These are phyloP conservation scores for Pachydiplax longipennis DNA, from an alignment of 2,888 invertebrate species.

Conservation along the genomic window DNA sequence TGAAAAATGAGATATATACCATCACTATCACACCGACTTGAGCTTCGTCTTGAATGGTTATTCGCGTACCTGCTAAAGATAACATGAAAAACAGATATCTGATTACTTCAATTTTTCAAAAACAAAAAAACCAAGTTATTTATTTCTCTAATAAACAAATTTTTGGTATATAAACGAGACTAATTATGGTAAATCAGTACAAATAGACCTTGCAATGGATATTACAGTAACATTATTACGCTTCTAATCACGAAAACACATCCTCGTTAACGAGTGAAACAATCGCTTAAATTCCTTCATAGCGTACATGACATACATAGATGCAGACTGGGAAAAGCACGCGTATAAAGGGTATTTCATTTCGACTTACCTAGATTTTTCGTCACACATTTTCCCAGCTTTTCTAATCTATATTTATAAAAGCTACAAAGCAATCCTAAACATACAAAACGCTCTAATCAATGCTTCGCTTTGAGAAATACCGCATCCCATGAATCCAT, in stretches of 20 bases:
- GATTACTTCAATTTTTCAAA: not conserved
- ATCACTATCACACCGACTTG: slow-evolving; percentile 39
- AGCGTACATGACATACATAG: not conserved
- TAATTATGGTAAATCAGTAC: too few species aligned
- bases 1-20: not conserved
- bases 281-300: not conserved
- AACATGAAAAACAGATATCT: not conserved
- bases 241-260: not conserved
- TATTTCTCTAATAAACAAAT: not conserved
- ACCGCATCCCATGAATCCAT: slow-evolving; percentile 25
- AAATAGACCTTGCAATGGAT: too few species aligned
- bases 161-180: not conserved
- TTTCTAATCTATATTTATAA: not conserved
- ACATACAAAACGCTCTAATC: slow-evolving; percentile 16
- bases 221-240: too few species aligned
- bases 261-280: not conserved
- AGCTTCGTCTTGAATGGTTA: slow-evolving; percentile 26
- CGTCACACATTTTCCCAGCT: not conserved
- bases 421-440: not conserved
- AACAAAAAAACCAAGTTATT: not conserved
- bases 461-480: not conserved
- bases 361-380: not conserved
- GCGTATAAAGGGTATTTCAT: not conserved
- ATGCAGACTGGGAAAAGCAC: not conserved
- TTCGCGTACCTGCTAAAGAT: not conserved